Conservation (phyloP, 2,888 invertebrate species). For the Drosophila falleni region DNA sequence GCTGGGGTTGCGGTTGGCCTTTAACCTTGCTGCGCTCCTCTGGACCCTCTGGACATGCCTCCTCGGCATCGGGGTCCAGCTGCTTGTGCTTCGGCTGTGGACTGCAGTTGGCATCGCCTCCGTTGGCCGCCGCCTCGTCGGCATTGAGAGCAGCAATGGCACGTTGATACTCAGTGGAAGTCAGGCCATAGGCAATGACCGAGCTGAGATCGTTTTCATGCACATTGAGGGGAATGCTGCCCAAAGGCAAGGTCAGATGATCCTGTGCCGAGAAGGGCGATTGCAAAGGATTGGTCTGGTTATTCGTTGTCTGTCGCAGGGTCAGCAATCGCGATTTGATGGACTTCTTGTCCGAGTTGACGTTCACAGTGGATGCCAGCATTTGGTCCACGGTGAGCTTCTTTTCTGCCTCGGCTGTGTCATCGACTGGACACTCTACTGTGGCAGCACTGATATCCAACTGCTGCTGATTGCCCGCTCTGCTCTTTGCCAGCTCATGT, state of each 20-base stretch:
- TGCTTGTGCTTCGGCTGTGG: constrained; percentile 83
- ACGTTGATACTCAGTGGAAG: constrained; percentile 90
- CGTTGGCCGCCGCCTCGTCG: constrained; percentile 10
- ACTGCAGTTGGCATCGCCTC: constrained; percentile 66
- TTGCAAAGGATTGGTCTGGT: constrained; percentile 85
- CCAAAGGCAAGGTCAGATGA: constrained; percentile 89
- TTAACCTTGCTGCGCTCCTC: constrained; percentile 65
- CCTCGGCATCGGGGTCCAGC: constrained; percentile 82
- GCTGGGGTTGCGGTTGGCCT: constrained; percentile 42
- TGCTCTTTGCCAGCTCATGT: constrained; percentile 59
- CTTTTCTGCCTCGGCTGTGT: constrained; percentile 53
- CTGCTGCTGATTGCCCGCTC: not conserved
- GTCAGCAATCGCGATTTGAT: constrained; percentile 89
- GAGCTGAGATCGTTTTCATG: constrained; percentile 93
- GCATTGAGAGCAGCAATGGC: constrained; percentile 86
- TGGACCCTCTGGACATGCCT: constrained; percentile 44
- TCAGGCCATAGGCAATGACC: constrained; percentile 93
- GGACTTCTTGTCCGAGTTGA: constrained; percentile 87
- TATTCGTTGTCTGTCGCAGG: constrained; percentile 88
- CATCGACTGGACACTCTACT: constrained; percentile 44
- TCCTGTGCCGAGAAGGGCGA: constrained; percentile 89
- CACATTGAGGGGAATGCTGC: constrained; percentile 89
- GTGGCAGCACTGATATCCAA: constrained; percentile 5
- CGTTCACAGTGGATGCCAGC: constrained; percentile 53
- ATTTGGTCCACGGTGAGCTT: constrained; percentile 68